phyloP scores from a whole-genome alignment of 2,113 vertebrate genomes.

The Columba livia region DNA sequence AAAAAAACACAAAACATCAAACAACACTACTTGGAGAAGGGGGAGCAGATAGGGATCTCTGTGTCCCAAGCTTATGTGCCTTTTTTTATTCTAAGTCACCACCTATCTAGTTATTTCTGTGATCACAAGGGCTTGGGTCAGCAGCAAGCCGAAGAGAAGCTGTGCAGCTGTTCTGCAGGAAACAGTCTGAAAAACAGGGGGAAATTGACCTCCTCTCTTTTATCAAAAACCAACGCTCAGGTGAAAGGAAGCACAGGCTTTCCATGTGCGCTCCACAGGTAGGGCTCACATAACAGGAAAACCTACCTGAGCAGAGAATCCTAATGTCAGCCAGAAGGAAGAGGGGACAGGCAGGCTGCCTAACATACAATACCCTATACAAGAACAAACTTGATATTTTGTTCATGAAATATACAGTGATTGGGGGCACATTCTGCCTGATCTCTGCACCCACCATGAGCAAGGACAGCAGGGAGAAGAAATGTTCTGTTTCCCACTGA shows the following conservation, averaged over 20 bases:
- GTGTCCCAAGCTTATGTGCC: neutral
- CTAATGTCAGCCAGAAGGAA: neutral
- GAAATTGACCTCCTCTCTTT: neutral
- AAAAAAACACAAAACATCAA: no score
- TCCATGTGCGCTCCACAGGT: neutral
- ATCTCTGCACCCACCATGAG: neutral
- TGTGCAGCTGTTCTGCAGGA: neutral
- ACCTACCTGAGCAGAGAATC: neutral
- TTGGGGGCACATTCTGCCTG: neutral
- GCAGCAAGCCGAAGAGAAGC: neutral
- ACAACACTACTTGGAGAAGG: neutral
- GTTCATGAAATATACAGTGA: constrained; percentile 39
- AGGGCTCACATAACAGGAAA: constrained; percentile 5
- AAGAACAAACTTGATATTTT: constrained; percentile 23
- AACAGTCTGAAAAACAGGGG: neutral
- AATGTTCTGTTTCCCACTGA: neutral
- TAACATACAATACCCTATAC: neutral
- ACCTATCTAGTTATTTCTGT: neutral
- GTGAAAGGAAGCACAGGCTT: neutral
- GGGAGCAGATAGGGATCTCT: neutral
- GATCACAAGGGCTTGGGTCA: neutral
- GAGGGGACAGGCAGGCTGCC: neutral
- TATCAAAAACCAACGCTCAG: neutral
- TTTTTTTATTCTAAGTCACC: neutral
- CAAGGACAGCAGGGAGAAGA: neutral